phyloP scores from a whole-genome alignment of 2,888 invertebrate species.

The Coleophora flavipennella region DNA sequence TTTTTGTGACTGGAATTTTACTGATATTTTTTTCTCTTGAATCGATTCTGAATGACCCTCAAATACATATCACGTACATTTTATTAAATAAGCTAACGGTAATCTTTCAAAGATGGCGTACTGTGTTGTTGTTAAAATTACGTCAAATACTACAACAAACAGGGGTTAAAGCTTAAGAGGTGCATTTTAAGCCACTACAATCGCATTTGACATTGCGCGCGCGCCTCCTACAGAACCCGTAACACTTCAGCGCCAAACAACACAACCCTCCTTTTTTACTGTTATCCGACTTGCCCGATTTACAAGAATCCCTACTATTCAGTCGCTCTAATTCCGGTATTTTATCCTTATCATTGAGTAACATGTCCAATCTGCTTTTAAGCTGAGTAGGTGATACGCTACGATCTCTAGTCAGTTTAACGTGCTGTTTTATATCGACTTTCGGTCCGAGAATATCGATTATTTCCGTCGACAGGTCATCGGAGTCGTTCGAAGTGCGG shows the following conservation, averaged over 20 bases:
- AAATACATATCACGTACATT: too few relatives aligned
- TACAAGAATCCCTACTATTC: constrained; percentile 54
- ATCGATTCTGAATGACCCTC: too few relatives aligned
- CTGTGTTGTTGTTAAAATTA: too few relatives aligned
- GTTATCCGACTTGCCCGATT: constrained; percentile 49
- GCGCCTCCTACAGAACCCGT: constrained; percentile 53
- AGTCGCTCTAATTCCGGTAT: constrained; percentile 42
- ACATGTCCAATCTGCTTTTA: constrained; percentile 72
- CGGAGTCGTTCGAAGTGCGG: constrained; percentile 34
- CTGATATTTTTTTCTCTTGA: too few relatives aligned
- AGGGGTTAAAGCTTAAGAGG: constrained; percentile 20
- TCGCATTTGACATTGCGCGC: constrained; percentile 44
- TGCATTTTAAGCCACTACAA: constrained; percentile 45
- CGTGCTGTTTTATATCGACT: constrained; percentile 29
- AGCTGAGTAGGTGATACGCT: constrained; percentile 77
- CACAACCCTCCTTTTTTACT: constrained; percentile 46
- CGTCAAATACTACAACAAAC: neutral
- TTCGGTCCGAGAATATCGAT: constrained; percentile 31
- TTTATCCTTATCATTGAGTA: constrained; percentile 35
- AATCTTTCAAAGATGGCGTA: too few relatives aligned
- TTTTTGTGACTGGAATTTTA: too few relatives aligned
- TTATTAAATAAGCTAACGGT: too few relatives aligned
- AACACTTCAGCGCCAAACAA: constrained; percentile 56
- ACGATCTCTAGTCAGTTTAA: constrained; percentile 38
- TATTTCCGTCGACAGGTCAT: constrained; percentile 36